These are phyloP conservation scores for Macaria notata DNA, from an alignment of 2,888 invertebrate species.

Conservation along the genomic window DNA sequence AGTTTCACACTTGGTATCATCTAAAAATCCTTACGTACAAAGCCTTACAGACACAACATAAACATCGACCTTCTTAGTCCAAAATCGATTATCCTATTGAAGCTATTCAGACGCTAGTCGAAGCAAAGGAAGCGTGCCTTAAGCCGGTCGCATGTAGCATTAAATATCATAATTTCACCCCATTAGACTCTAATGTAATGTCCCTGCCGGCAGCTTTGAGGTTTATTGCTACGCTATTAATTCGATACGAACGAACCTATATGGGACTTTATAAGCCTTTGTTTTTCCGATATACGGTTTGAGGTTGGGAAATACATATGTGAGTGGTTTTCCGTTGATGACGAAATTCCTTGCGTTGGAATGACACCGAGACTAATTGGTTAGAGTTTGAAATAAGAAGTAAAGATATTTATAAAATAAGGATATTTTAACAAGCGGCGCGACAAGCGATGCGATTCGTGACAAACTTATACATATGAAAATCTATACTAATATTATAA, in stretches of 20 bases:
- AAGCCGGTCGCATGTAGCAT: conserved; percentile 64
- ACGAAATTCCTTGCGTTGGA: too few relatives aligned
- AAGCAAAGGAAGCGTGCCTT: conserved; percentile 50
- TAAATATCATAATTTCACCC: conserved; percentile 80
- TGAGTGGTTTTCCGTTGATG: too few relatives aligned
- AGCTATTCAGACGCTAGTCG: conserved; percentile 31
- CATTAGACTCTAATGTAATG: conserved; percentile 75
- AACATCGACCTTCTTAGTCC: conserved; percentile 9
- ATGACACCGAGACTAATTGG: too few relatives aligned
- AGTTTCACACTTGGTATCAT: neutral
- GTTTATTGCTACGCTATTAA: conserved; percentile 71
- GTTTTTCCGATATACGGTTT: conserved; percentile 15
- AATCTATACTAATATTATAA: too few relatives aligned
- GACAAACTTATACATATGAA: too few relatives aligned
- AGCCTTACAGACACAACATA: conserved; percentile 1
- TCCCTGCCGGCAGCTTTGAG: conserved; percentile 68
- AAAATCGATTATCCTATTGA: conserved; percentile 15
- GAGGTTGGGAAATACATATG: neutral
- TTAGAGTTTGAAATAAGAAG: too few relatives aligned
- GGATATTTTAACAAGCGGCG: too few relatives aligned
- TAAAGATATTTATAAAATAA: too few relatives aligned
- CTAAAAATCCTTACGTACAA: neutral
- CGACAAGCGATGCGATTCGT: too few relatives aligned
- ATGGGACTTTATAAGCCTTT: conserved; percentile 38
- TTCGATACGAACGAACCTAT: conserved; percentile 60